Conservation (phyloP, 2,888 invertebrate genomes). For the Drosophila pullipes region DNA sequence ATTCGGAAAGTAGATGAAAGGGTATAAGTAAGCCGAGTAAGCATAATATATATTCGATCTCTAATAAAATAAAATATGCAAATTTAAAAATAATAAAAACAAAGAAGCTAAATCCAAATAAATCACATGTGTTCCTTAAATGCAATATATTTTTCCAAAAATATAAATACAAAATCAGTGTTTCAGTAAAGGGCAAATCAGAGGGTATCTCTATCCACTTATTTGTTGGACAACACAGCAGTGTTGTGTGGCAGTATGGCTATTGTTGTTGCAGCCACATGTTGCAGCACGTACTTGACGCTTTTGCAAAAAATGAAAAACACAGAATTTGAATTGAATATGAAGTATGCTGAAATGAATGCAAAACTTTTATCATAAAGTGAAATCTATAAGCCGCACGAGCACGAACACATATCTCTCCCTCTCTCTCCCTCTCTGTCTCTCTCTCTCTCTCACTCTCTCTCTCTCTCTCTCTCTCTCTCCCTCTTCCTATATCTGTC, state of each 20-base stretch:
- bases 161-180: background rate
- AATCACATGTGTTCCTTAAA: background rate
- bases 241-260: constrained; percentile 23
- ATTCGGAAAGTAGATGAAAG: background rate
- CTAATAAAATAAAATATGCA: background rate
- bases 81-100: background rate
- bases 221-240: constrained; percentile 2
- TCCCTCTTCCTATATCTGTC: background rate
- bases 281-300: constrained; percentile 63
- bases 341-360: constrained; percentile 68
- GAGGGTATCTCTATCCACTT: constrained; percentile 17
- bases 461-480: background rate
- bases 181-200: background rate
- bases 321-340: constrained; percentile 71
- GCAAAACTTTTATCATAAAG: constrained; percentile 73
- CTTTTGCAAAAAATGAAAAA: constrained; percentile 49
- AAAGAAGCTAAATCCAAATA: background rate
- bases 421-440: background rate
- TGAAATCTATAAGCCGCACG: constrained; percentile 71
- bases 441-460: background rate
- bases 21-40: background rate
- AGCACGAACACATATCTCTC: constrained; percentile 31
- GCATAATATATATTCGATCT: background rate
- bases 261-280: constrained; percentile 53
- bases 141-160: background rate